Evolutionary conservation across 2,113 vertebrate species (phyloP).

Genomic region (Rhea americana): DNA sequence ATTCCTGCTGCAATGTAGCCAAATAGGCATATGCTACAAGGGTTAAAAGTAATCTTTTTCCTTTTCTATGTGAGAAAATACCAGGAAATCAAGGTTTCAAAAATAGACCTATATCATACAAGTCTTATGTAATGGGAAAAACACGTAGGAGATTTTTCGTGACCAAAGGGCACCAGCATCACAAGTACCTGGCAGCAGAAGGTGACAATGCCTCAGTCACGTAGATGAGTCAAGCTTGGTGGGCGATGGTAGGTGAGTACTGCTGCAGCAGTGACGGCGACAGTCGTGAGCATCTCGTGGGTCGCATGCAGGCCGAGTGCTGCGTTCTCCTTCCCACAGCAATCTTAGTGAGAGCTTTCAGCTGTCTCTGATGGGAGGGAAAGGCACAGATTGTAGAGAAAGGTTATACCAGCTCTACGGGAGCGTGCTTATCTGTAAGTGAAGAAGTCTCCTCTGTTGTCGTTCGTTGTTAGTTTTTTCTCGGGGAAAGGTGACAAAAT

Average conservation of each 20-base stretch:
- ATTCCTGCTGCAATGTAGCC: background rate
- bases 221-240: background rate
- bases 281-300: background rate
- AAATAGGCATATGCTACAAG: background rate
- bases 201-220: background rate
- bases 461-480: background rate
- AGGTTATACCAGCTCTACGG: background rate
- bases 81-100: background rate
- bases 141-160: background rate
- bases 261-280: background rate
- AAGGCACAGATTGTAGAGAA: background rate
- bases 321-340: background rate
- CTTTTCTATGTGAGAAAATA: no score
- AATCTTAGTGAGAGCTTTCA: background rate
- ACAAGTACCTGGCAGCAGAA: background rate
- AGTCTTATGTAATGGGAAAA: background rate
- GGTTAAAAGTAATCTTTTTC: background rate
- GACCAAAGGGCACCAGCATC: background rate
- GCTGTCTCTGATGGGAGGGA: background rate
- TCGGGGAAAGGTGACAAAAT: background rate
- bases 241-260: background rate
- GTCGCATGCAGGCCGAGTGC: background rate
- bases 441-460: background rate
- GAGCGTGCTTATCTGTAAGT: background rate
- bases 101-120: background rate